A percentile compares a stretch with the other conserved stretches of the same genome.
Evolutionary conservation across 2,888 invertebrate genomes (phyloP).

Genomic region (Caenorhabditis doughertyi): DNA sequence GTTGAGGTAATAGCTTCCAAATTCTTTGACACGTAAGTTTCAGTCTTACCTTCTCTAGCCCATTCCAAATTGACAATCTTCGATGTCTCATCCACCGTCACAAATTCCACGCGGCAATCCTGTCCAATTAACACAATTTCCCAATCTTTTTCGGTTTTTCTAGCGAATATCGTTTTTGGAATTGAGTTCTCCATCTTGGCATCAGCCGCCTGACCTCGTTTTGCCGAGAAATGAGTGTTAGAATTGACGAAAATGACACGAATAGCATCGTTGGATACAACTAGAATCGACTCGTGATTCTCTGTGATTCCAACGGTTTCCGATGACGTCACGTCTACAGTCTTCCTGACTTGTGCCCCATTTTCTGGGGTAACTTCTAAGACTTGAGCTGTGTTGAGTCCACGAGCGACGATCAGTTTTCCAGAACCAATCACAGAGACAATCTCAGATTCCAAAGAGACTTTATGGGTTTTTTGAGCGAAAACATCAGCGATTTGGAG

Average conservation of each 20-base stretch:
- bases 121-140: constrained; percentile 62
- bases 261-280: constrained; percentile 3
- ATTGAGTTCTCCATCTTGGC: constrained; percentile 9
- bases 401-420: constrained; percentile 4
- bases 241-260: constrained; percentile 24
- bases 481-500: constrained; percentile 9
- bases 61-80: constrained; percentile 69
- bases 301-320: constrained; percentile 21
- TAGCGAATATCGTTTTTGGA: not conserved
- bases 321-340: not conserved
- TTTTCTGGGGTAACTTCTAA: constrained; percentile 16
- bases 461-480: constrained; percentile 7
- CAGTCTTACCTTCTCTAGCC: constrained; percentile 68
- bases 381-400: not conserved
- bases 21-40: too few relatives aligned
- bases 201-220: constrained; percentile 1
- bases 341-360: not conserved
- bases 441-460: constrained; percentile 6
- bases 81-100: constrained; percentile 56
- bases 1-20: too few relatives aligned
- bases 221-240: not conserved
- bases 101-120: constrained; percentile 75
- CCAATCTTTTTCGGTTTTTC: constrained; percentile 34
- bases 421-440: not conserved
- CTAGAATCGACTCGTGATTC: not conserved